Percentiles rank a stretch among this genome's conserved stretches.
phyloP scores from a whole-genome alignment of 2,113 vertebrate species.

The Salvelinus alpinus region DNA sequence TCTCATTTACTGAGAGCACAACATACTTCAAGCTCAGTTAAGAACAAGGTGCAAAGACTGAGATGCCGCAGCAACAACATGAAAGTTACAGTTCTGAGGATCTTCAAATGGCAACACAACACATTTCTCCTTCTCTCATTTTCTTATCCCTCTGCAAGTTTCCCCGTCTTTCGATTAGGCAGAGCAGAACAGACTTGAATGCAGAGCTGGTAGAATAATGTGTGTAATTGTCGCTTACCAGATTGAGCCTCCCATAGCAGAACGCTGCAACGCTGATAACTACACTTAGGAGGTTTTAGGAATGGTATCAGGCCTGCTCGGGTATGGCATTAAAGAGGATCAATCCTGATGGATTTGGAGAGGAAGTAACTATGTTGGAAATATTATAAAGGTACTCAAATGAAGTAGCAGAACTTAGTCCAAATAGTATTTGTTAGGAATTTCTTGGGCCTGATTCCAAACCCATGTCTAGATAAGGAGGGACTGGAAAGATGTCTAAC shows the following conservation, averaged over 20 bases:
- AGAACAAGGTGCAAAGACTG: slow-evolving; percentile 11
- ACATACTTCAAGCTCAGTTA: background rate
- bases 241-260: slow-evolving; percentile 48
- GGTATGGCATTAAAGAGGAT: slow-evolving; percentile 5
- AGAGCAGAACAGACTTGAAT: slow-evolving; percentile 7
- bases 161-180: slow-evolving; percentile 38
- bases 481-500: too few species aligned
- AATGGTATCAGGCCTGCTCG: slow-evolving; percentile 19
- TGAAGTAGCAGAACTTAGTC: too few species aligned
- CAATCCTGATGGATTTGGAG: slow-evolving; percentile 23
- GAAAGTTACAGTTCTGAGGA: background rate
- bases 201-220: slow-evolving; percentile 24
- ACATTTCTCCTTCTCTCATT: slow-evolving; percentile 6
- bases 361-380: slow-evolving; percentile 12
- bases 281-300: slow-evolving; percentile 26
- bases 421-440: too few species aligned
- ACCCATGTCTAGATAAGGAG: too few species aligned
- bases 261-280: slow-evolving; percentile 33
- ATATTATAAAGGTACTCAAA: slow-evolving; percentile 1
- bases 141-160: slow-evolving; percentile 31
- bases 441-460: too few species aligned
- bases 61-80: background rate
- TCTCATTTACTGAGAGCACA: background rate
- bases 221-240: slow-evolving; percentile 42
- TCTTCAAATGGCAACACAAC: slow-evolving; percentile 12